Percentiles rank a stretch among this genome's conserved stretches.
These are phyloP conservation scores for Rhinoptilus africanus DNA, from an alignment of 2,113 vertebrate species.

Conservation along the genomic window DNA sequence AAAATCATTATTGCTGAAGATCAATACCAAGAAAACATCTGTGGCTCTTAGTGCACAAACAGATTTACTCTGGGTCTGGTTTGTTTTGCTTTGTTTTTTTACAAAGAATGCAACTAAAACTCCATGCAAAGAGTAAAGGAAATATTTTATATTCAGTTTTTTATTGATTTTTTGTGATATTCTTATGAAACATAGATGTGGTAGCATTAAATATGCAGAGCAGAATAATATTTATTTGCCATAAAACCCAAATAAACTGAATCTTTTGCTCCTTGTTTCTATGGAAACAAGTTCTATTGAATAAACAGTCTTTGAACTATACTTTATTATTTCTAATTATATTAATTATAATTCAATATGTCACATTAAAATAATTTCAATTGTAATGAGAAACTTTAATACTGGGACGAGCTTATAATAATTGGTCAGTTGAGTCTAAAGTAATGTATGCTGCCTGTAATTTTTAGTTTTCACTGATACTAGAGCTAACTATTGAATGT, in stretches of 20 bases:
- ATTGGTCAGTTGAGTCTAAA: constrained; percentile 9
- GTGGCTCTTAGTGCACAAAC: background rate
- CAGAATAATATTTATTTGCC: constrained; percentile 13
- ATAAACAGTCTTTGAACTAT: constrained; percentile 50
- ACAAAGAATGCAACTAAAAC: background rate
- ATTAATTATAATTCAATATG: constrained; percentile 62
- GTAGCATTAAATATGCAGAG: constrained; percentile 18
- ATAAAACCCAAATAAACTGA: constrained; percentile 42
- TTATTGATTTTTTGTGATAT: background rate
- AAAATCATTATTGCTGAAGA: constrained; percentile 52
- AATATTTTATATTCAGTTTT: background rate
- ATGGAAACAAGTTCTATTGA: constrained; percentile 42
- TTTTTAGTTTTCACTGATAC: constrained; percentile 25
- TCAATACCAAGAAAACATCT: constrained; percentile 55
- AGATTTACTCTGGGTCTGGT: background rate
- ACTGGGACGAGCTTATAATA: background rate
- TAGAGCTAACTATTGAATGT: constrained; percentile 21
- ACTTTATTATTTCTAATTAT: constrained; percentile 60
- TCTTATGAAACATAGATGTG: background rate
- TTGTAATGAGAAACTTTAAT: constrained; percentile 47
- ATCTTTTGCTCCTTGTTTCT: constrained; percentile 23
- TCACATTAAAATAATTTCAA: constrained; percentile 52
- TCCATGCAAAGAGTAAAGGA: background rate
- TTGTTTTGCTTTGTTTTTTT: background rate
- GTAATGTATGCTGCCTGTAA: constrained; percentile 17